A percentile compares a stretch with the other conserved stretches of the same genome.
phyloP scores from a whole-genome alignment of 1,140 invertebrate genomes.

The Drosophila ogumai region DNA sequence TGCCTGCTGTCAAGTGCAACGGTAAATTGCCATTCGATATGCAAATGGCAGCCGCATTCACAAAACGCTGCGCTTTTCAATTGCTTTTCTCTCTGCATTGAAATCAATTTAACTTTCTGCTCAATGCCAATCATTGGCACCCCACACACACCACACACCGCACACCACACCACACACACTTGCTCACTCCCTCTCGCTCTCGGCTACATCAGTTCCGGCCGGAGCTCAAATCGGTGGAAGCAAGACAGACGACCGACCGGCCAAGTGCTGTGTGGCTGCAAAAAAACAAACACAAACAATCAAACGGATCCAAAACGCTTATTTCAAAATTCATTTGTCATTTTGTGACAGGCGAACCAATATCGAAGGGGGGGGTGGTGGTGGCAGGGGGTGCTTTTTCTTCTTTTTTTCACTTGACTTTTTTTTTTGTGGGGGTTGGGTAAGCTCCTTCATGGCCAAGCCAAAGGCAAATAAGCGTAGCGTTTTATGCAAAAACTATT shows the following conservation, averaged over 20 bases:
- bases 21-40: slow-evolving; percentile 76
- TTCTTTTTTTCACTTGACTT: not conserved
- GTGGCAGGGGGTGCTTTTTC: not conserved
- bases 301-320: slow-evolving; percentile 72
- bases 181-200: slow-evolving; percentile 7
- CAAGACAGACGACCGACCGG: slow-evolving; percentile 8
- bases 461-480: slow-evolving; percentile 35
- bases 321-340: slow-evolving; percentile 82
- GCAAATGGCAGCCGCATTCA: slow-evolving; percentile 77
- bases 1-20: slow-evolving; percentile 69
- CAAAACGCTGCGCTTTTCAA: slow-evolving; percentile 77
- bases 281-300: slow-evolving; percentile 72
- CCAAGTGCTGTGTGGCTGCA: slow-evolving; percentile 29
- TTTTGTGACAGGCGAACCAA: slow-evolving; percentile 74
- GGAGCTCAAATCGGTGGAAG: slow-evolving; percentile 12
- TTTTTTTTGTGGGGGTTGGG: not conserved
- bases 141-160: slow-evolving; percentile 32
- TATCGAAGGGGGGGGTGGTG: slow-evolving; percentile 35
- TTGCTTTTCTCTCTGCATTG: slow-evolving; percentile 73
- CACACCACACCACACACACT: slow-evolving; percentile 18
- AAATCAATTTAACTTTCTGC: slow-evolving; percentile 82
- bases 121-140: slow-evolving; percentile 81
- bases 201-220: slow-evolving; percentile 41
- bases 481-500: slow-evolving; percentile 27
- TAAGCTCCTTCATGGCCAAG: slow-evolving; percentile 37